These are phyloP conservation scores for Carabus problematicus DNA, from an alignment of 2,888 invertebrate species.

Conservation along the genomic window DNA sequence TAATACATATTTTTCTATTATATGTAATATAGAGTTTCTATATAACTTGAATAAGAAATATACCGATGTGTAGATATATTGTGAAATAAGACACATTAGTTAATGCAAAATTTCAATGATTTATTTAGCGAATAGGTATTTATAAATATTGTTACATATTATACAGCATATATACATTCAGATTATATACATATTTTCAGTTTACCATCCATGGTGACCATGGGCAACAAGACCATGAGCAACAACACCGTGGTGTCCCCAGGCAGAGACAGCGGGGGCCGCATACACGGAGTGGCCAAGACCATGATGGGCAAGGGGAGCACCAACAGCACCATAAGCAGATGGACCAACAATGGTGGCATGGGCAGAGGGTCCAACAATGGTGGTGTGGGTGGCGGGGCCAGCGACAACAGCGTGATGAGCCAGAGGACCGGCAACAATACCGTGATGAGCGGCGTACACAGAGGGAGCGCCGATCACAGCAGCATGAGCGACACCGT, in stretches of 20 bases:
- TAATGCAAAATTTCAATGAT: too few relatives aligned
- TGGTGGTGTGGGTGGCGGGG: constrained; percentile 7
- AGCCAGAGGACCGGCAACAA: background rate
- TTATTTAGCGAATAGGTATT: too few relatives aligned
- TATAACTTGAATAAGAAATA: too few relatives aligned
- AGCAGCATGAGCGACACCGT: constrained; percentile 11
- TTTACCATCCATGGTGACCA: constrained; percentile 42
- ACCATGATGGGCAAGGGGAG: constrained; percentile 9
- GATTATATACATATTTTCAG: background rate
- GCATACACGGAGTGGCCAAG: constrained; percentile 6
- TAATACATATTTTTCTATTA: too few relatives aligned
- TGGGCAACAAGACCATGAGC: constrained; percentile 45
- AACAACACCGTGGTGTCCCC: constrained; percentile 33
- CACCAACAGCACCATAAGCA: constrained; percentile 12
- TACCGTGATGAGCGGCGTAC: background rate
- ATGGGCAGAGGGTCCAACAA: constrained; percentile 1
- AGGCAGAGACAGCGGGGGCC: constrained; percentile 11
- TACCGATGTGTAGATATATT: too few relatives aligned
- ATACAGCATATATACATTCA: background rate
- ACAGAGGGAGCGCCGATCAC: constrained; percentile 23
- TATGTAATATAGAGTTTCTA: too few relatives aligned
- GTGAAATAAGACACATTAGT: too few relatives aligned
- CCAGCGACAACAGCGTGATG: background rate
- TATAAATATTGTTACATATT: too few relatives aligned
- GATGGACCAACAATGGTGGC: background rate